Evolutionary conservation across 2,797 vertebrate genomes (phyloP).

Genomic region (Rousettus madagascariensis): DNA sequence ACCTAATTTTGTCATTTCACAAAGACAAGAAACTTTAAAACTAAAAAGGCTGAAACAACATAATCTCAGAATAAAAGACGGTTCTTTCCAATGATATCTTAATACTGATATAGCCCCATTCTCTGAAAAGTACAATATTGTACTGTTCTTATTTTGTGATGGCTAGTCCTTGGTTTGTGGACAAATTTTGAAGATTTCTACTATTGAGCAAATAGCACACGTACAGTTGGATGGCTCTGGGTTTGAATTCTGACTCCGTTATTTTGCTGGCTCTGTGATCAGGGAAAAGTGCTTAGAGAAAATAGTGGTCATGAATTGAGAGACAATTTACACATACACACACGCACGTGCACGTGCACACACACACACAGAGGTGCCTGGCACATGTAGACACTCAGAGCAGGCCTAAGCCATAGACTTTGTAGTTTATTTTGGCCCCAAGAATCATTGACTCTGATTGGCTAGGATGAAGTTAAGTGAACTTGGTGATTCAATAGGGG

Average conservation of each 20-base stretch:
- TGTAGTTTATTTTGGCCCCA: background rate
- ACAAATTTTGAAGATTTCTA: background rate
- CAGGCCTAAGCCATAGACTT: background rate
- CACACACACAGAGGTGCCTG: background rate
- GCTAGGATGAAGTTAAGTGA: background rate
- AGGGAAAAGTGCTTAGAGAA: background rate
- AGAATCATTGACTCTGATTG: background rate
- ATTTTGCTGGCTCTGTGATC: background rate
- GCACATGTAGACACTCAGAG: background rate
- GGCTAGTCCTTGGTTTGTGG: background rate
- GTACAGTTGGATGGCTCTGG: background rate
- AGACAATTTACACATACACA: background rate
- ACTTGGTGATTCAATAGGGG: background rate
- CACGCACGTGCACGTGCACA: background rate
- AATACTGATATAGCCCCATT: background rate
- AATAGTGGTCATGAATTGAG: background rate
- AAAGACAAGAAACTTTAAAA: background rate
- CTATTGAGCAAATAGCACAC: background rate
- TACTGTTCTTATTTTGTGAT: background rate
- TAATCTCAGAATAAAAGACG: background rate
- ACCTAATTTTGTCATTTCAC: background rate
- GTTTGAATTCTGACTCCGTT: background rate
- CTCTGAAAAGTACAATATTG: background rate
- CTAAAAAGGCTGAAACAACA: background rate
- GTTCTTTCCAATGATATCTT: background rate